Evolutionary conservation across 2,797 vertebrate species (phyloP).

Genomic region (Gouania willdenowi): DNA sequence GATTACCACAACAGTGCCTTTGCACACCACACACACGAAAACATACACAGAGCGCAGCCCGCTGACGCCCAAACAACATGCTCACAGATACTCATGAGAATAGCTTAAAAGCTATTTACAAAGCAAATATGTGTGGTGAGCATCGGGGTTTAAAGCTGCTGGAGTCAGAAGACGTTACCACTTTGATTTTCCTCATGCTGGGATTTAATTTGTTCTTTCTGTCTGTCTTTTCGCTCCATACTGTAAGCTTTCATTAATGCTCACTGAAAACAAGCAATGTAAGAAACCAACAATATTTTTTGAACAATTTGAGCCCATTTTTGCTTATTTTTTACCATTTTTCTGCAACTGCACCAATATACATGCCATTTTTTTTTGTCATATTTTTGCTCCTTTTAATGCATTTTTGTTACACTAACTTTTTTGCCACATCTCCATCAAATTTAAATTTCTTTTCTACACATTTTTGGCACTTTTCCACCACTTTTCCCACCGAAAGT

Average conservation of each 20-base stretch:
- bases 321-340: too few species aligned
- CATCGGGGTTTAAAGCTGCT: constrained; percentile 52
- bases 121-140: constrained; percentile 73
- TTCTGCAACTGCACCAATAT: too few species aligned
- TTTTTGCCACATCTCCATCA: too few species aligned
- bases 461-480: too few species aligned
- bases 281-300: too few species aligned
- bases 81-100: constrained; percentile 62
- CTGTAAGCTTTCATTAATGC: constrained; percentile 39
- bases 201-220: constrained; percentile 25
- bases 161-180: constrained; percentile 51
- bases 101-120: constrained; percentile 47
- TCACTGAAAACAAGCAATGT: constrained; percentile 13
- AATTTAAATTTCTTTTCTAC: too few species aligned
- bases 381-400: too few species aligned
- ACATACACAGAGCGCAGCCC: constrained; percentile 53
- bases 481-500: too few species aligned
- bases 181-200: constrained; percentile 50
- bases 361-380: too few species aligned
- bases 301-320: too few species aligned
- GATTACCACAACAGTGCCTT: constrained; percentile 59
- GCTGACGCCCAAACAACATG: constrained; percentile 56
- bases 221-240: constrained; percentile 14
- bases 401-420: too few species aligned
- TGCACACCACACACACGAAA: constrained; percentile 38